Percentiles rank a stretch among this genome's conserved stretches.
Conservation (phyloP, 2,888 invertebrate genomes). For the Mimumesa dahlbomi region DNA sequence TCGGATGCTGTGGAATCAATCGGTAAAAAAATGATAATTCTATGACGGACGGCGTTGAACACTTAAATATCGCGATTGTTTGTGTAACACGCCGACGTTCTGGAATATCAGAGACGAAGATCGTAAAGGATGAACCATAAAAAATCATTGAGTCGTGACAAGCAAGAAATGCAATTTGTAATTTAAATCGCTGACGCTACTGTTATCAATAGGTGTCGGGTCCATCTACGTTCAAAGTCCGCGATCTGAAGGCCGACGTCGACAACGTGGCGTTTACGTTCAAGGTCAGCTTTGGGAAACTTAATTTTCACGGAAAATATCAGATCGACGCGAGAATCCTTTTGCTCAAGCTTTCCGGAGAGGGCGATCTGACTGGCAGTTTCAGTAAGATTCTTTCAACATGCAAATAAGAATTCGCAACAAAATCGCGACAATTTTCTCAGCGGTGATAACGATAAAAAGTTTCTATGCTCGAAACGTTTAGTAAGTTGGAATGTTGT, state of each 20-base stretch:
- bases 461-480: no score
- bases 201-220: constrained; percentile 69
- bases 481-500: no score
- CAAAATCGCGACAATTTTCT: no score
- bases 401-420: not conserved
- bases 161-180: not conserved
- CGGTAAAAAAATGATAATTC: no score
- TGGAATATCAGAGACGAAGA: no score
- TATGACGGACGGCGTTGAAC: no score
- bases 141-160: no score
- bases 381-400: constrained; percentile 83
- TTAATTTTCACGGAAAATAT: constrained; percentile 86
- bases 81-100: no score
- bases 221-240: constrained; percentile 73
- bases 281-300: constrained; percentile 82
- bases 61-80: no score
- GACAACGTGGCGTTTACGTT: constrained; percentile 85
- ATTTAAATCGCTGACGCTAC: not conserved
- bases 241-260: constrained; percentile 81
- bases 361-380: constrained; percentile 85
- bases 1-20: no score
- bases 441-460: no score
- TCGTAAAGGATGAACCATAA: no score
- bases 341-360: constrained; percentile 84
- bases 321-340: constrained; percentile 86